Evolutionary conservation across 2,797 vertebrate species (phyloP).

Genomic region (Xenentodon cancila): DNA sequence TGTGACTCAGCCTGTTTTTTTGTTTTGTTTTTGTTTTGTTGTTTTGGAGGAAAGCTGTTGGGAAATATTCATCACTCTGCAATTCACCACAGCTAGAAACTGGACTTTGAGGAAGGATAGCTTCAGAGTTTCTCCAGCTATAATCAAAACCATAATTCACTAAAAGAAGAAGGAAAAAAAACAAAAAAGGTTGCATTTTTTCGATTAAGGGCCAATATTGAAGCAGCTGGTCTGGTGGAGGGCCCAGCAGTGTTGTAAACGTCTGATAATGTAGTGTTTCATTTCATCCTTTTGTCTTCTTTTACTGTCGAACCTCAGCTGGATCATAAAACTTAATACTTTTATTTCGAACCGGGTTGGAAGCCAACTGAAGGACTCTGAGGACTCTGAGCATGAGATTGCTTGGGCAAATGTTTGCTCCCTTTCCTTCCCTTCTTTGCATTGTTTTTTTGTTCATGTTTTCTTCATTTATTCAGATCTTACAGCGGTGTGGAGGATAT

Average conservation of each 20-base stretch:
- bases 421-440: constrained; percentile 3
- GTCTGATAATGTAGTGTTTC: constrained; percentile 68
- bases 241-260: constrained; percentile 62
- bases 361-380: constrained; percentile 62
- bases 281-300: constrained; percentile 66
- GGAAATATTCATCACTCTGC: constrained; percentile 52
- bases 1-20: no score
- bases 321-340: constrained; percentile 78
- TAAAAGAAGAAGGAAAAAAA: constrained; percentile 33
- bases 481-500: constrained; percentile 36
- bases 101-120: constrained; percentile 47
- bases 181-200: constrained; percentile 14
- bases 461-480: constrained; percentile 66
- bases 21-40: no score
- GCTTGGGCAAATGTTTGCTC: constrained; percentile 36
- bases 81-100: constrained; percentile 18
- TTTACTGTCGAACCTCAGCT: constrained; percentile 65
- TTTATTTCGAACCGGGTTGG: constrained; percentile 79
- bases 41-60: constrained; percentile 35
- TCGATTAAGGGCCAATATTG: constrained; percentile 58
- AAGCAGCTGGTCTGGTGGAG: constrained; percentile 41
- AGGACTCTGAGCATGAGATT: constrained; percentile 55
- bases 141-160: constrained; percentile 72
- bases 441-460: constrained; percentile 8
- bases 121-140: constrained; percentile 41